These are phyloP conservation scores for Pygmarrhopalites habei DNA, from an alignment of 1,140 invertebrate genomes.

Conservation along the genomic window DNA sequence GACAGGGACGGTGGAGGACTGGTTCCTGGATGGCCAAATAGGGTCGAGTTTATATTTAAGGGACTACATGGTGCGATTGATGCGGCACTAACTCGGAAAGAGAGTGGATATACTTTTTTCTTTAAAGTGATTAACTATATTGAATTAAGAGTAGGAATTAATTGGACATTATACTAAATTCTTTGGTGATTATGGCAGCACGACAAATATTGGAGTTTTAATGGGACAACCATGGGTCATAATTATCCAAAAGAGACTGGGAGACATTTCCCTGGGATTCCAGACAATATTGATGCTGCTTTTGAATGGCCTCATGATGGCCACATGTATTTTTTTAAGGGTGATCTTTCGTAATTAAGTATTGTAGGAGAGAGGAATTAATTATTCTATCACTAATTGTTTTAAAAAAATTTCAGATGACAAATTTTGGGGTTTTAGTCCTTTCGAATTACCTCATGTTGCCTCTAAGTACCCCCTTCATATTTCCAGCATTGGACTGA, in stretches of 20 bases:
- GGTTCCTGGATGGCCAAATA: no score
- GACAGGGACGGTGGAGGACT: no score
- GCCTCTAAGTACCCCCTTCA: not conserved
- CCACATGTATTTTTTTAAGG: conserved; percentile 20
- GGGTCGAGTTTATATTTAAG: no score
- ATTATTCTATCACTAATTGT: not conserved
- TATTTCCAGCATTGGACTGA: not conserved
- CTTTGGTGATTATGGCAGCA: conserved; percentile 48
- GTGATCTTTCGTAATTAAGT: not conserved
- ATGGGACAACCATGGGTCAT: conserved; percentile 69
- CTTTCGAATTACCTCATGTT: conserved; percentile 46
- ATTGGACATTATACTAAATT: no score
- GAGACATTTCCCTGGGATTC: conserved; percentile 84
- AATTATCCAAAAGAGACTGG: conserved; percentile 85
- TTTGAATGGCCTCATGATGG: conserved; percentile 10
- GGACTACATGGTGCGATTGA: no score
- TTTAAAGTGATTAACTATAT: no score
- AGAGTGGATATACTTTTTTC: no score
- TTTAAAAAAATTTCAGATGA: conserved; percentile 45
- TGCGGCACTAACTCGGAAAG: no score
- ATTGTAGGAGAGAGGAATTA: not conserved
- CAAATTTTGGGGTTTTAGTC: conserved; percentile 92
- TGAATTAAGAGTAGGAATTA: no score
- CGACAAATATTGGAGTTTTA: conserved; percentile 60
- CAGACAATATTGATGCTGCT: conserved; percentile 42